A percentile compares a stretch with the other conserved stretches of the same genome.
Conservation (phyloP, 2,797 vertebrate species). For the Poeciliopsis gracilis region DNA sequence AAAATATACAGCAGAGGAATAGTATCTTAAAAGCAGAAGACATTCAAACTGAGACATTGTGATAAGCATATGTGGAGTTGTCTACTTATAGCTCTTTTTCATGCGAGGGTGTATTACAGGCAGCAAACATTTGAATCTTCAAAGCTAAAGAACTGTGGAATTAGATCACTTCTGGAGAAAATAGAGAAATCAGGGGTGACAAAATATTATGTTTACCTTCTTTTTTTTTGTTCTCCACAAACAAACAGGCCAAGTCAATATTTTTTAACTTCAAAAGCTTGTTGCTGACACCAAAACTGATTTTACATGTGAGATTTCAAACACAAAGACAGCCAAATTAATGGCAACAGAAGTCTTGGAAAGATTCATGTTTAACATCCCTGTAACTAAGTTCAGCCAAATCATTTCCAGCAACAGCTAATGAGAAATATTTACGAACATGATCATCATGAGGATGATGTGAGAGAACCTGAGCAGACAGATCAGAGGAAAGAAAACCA, state of each 20-base stretch:
- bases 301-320: not conserved
- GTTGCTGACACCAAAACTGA: not conserved
- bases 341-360: not conserved
- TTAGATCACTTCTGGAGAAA: not conserved
- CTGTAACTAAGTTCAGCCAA: not conserved
- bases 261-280: not conserved
- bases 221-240: not conserved
- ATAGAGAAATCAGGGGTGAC: not conserved
- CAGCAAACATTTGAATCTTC: not conserved
- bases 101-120: not conserved
- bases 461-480: not conserved
- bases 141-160: not conserved
- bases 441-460: not conserved
- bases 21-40: not conserved
- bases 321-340: not conserved
- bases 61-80: not conserved
- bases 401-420: not conserved
- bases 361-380: not conserved
- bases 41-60: not conserved
- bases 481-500: constrained; percentile 21
- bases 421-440: not conserved
- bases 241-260: too few species aligned
- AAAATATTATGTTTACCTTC: not conserved
- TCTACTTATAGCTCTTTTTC: not conserved
- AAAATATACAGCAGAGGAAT: not conserved